Base-by-base conservation (phyloP, 92 coral and sea anemone species). In the Porites rus region DNA sequence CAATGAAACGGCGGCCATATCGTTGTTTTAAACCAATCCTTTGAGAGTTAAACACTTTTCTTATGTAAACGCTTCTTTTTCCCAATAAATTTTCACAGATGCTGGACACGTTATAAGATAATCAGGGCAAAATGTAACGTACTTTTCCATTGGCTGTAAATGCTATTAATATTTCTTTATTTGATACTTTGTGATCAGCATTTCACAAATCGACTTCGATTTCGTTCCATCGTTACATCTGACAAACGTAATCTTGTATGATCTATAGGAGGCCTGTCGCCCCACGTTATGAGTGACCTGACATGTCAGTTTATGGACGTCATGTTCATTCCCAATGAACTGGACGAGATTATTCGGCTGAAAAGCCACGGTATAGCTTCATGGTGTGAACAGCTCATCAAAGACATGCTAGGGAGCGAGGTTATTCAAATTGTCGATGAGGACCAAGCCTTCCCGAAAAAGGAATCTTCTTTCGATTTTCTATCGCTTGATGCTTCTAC, bases 231-330 rank as follows among this genome's bases (percentile, higher is more conserved):
- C 46, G 46, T 56, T 56, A 10, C 8, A 56, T 56, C 61, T 56
- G 11, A 56, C 61, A 56, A 56, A 14, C 61, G 61, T 56, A 14
- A 56, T 56, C 61, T 10, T 10, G 61, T 14, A 14, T 9, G 16
- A 56, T 56, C 61, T 56, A 8, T 78, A 97, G 99, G 87, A 58
- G 99, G 99, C 12, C 80, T 97, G 17, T 73, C 95, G 11, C 85
- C 93, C 53, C 79, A 85, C n/a, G 88, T 88, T 21, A 97, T 97
- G 99, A 93, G 95, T 31, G 97, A 93, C 73, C 88, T 97, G 24
- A 98, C 99, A 1, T 97, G 98, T 78, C 99, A 97, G 91, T 97
- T 97, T 19, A 90, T 97, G 96, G 99, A 97, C 69, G 99, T 92
- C 75, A 97, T 91, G 96, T 93, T 89, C 73, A 87, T 95, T 51